Conservation (phyloP, 2,113 vertebrate genomes). For the Pachypanchax playfairii region DNA sequence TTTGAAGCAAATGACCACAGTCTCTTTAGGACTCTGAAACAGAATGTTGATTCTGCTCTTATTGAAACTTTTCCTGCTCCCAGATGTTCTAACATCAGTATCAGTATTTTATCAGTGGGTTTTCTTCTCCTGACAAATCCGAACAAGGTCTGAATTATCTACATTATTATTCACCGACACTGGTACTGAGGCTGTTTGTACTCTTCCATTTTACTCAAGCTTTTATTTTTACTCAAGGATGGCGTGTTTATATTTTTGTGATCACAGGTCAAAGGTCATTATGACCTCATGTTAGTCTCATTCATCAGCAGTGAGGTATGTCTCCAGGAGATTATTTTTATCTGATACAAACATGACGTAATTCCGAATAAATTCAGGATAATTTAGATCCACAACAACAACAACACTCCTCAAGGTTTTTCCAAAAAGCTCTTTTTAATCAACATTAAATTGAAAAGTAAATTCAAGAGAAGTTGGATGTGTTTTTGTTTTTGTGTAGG, state of each 20-base stretch:
- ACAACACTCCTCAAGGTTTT: too few relatives aligned
- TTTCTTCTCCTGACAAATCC: neutral
- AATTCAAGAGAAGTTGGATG: too few relatives aligned
- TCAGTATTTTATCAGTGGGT: neutral
- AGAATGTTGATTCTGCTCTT: slow-evolving; percentile 4
- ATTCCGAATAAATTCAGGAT: too few relatives aligned
- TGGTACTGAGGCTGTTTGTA: neutral
- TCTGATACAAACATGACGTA: neutral
- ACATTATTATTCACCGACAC: neutral
- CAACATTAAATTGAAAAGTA: too few relatives aligned
- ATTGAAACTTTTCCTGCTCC: neutral
- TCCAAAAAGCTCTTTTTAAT: too few relatives aligned
- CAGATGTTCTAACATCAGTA: neutral
- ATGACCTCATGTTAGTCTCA: neutral
- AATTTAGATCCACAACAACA: too few relatives aligned
- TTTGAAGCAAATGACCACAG: neutral
- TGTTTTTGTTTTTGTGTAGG: too few relatives aligned
- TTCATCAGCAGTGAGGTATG: neutral
- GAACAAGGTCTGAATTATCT: slow-evolving; percentile 12
- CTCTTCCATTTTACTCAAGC: too few relatives aligned
- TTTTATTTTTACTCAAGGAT: neutral
- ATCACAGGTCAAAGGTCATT: neutral
- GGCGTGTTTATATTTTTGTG: neutral
- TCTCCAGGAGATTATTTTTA: neutral
- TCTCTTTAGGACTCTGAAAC: neutral